Evolutionary conservation across 30 jellyfish, hydroid and myxozoan genomes (phyloP).

Genomic region (Aurelia aurita): DNA sequence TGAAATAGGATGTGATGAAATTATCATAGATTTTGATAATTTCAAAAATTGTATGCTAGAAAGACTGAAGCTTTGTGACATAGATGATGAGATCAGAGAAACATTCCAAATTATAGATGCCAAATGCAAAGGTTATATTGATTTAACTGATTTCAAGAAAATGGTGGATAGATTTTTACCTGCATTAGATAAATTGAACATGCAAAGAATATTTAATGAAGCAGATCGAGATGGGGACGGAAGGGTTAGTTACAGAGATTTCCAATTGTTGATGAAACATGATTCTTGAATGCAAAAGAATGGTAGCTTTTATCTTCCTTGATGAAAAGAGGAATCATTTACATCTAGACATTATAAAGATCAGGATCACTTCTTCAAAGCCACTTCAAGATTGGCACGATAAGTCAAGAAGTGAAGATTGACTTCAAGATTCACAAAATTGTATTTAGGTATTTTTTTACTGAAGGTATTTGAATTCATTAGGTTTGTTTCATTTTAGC

Average conservation of each 20-base stretch:
- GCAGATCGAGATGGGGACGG: constrained; percentile 84
- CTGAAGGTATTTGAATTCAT: too few species aligned
- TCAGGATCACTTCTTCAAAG: too few species aligned
- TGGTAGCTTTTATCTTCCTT: too few species aligned
- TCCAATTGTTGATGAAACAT: constrained; percentile 70
- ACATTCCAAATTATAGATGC: constrained; percentile 74
- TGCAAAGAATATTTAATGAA: constrained; percentile 65
- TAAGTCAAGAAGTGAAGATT: too few species aligned
- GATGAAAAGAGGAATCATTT: too few species aligned
- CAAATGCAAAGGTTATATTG: constrained; percentile 80
- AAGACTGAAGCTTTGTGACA: constrained; percentile 31
- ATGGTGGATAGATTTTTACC: constrained; percentile 43
- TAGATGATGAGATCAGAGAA: constrained; percentile 75
- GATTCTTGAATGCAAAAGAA: background rate
- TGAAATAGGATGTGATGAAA: too few species aligned
- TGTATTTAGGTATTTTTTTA: too few species aligned
- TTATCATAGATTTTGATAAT: constrained; percentile 36
- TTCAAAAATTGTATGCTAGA: constrained; percentile 1
- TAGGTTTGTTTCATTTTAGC: too few species aligned
- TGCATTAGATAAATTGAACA: constrained; percentile 5
- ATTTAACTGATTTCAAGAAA: constrained; percentile 65
- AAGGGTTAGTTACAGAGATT: constrained; percentile 82
- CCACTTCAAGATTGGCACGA: too few species aligned
- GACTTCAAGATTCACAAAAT: too few species aligned
- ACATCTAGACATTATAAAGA: too few species aligned